Base-by-base conservation (phyloP, 2,797 vertebrate genomes). In the Periophthalmus magnuspinnatus region DNA sequence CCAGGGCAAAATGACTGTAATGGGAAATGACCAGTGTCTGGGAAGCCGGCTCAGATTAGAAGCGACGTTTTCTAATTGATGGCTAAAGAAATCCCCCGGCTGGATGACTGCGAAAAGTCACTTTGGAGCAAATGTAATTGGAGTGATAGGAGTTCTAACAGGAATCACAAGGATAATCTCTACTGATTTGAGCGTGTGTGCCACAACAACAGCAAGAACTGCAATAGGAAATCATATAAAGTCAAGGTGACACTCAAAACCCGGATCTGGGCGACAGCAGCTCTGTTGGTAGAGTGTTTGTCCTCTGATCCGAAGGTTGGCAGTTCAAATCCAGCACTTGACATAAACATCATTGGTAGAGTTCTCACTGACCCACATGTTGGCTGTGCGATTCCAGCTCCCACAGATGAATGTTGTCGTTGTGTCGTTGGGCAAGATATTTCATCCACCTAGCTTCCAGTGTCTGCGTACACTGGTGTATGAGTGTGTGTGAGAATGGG, bases 91-190 rank as follows among this genome's bases (percentile, higher is more conserved):
- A 93, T 95, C 95, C 95, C 95, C 95, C 93, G 90, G 94, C 93
- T 84, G 88, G 94, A 91, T 92, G 93, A 94, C 93, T 93, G 92
- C 94, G 92, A 95, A 95, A 92, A 93, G 95, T 95, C 95, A 96
- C 95, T 97, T 96, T 95, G 94, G 92, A 94, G 91, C 93, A 94
- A 95, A 96, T 95, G 93, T 96, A 96, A 96, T 97, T 97, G 94
- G 93, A 95, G 94, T 94, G 94, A 95, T 95, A 94, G 95, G 94
- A 93, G 93, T 95, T 86, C 85, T 80, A 91, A 91, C 85, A 84
- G 82, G 90, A 90, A 89, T 85, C 82, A 70, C 78, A 72, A 81
- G 82, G 84, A 88, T 90, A 83, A 90, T 89, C 81, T 84, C 84
- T 82, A 65, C 81, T 80, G 76, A 87, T 85, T 79, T 78, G 65